Conservation (phyloP, 2,797 vertebrate genomes). For the Glyptemys insculpta region DNA sequence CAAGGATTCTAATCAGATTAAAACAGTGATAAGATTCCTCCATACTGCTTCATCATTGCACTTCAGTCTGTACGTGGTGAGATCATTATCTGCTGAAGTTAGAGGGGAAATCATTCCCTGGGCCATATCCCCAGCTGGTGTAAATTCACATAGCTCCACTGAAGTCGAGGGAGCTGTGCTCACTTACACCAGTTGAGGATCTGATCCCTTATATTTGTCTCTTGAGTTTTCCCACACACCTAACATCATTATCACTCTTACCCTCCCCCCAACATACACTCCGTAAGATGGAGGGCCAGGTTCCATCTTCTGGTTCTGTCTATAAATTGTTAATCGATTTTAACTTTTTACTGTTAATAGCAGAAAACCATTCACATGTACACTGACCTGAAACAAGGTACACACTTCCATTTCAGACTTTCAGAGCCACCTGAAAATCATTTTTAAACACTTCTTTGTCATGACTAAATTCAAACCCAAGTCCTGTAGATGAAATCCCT, state of each 20-base stretch:
- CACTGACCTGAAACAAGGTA: neutral
- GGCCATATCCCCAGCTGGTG: neutral
- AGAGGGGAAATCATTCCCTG: constrained; percentile 3
- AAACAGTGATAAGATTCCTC: neutral
- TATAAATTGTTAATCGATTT: neutral
- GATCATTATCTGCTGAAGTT: constrained; percentile 68
- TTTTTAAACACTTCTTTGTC: constrained; percentile 9
- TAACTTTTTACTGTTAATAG: neutral
- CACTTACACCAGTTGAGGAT: constrained; percentile 55
- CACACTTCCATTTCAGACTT: neutral
- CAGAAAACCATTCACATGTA: neutral
- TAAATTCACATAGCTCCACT: neutral
- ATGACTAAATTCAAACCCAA: neutral
- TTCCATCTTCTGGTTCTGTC: neutral
- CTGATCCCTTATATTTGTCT: constrained; percentile 37
- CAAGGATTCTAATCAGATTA: neutral
- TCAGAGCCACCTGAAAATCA: constrained; percentile 32
- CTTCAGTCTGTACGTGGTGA: constrained; percentile 20
- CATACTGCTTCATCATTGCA: neutral
- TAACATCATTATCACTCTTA: constrained; percentile 38
- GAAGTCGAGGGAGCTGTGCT: constrained; percentile 18
- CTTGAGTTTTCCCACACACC: constrained; percentile 48
- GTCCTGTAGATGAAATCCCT: neutral
- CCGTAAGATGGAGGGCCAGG: constrained; percentile 11
- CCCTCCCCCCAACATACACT: neutral